A percentile compares a stretch with the other conserved stretches of the same genome.
phyloP scores from a whole-genome alignment of 53 echinoderm and acorn worm genomes.

The Patiria pectinifera region DNA sequence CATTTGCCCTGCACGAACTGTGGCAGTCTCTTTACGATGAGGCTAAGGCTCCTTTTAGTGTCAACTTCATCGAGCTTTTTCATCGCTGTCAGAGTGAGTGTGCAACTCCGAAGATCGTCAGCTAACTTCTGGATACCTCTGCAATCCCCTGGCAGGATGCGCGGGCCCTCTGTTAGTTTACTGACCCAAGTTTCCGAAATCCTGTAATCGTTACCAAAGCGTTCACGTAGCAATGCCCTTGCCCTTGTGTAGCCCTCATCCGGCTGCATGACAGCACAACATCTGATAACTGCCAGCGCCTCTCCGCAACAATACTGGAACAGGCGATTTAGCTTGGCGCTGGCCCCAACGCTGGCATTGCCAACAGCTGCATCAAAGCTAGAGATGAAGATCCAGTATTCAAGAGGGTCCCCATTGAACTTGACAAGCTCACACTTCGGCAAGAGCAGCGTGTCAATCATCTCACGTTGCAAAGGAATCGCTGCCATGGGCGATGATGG shows the following conservation, averaged over 20 bases:
- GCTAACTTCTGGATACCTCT: conserved; percentile 54
- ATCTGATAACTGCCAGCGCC: conserved; percentile 2
- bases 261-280: conserved; percentile 19
- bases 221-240: neutral
- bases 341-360: neutral
- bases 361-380: neutral
- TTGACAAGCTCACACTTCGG: neutral
- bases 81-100: conserved; percentile 45
- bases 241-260: neutral
- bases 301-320: neutral
- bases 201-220: conserved; percentile 16
- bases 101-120: conserved; percentile 52
- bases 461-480: neutral
- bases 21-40: conserved; percentile 57
- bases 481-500: neutral
- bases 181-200: conserved; percentile 8
- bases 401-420: neutral
- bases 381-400: neutral
- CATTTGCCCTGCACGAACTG: conserved; percentile 41
- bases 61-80: conserved; percentile 41
- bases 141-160: conserved; percentile 37
- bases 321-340: neutral
- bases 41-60: conserved; percentile 36
- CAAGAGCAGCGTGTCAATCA: neutral
- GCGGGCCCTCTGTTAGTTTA: conserved; percentile 2